Base-by-base conservation (phyloP, 1,140 invertebrate species). In the Solenopsis fugax region DNA sequence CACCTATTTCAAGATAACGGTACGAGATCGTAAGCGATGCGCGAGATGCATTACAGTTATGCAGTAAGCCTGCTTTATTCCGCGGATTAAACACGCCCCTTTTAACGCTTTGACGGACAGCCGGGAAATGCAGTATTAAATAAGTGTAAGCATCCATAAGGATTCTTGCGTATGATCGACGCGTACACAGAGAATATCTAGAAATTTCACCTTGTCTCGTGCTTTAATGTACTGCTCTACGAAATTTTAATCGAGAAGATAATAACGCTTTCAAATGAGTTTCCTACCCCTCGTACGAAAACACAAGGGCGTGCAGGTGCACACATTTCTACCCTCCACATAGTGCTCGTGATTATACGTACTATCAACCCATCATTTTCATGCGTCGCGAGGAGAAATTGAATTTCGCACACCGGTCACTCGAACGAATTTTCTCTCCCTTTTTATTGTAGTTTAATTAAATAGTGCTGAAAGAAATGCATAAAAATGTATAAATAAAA, bases 1-100 rank as follows among this genome's bases (percentile, higher is more conserved):
- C 56, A 60, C 80, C 80, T 84, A 84, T 84, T 75, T 84, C 80
- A 48, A 84, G 69, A 73, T 84, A 84, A 84, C 80, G 80, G 80
- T 84, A 73, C 73, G 18, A 84, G 54, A 75, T 84, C 80, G 54
- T 50, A 75, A 84, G 64, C 78, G 77, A 69, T 80, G 77, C 62
- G 52, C 80, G 54, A 84, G 80, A 73, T 84, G 69, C 54, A 60
- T 84, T 84, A 84, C 80, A 75, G 80, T 84, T 84, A 84, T 84
- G 80, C 69, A 75, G 80, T 50, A 72, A 13, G 80, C 80, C 41
- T 29, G 54, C 29, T 84, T 62, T 75, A 84, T 84, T 75, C 69
- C 12, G n/a, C 18, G 45, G 56, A 75, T 84, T 75, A 75, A 73
- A 82, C 65, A 73, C 80, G 80, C 69, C 80, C 69, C 80, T 62